Evolutionary conservation across 2,888 invertebrate genomes (phyloP), one percentile per base, ranked within the genome.

Genomic region (Papilio elwesi): DNA sequence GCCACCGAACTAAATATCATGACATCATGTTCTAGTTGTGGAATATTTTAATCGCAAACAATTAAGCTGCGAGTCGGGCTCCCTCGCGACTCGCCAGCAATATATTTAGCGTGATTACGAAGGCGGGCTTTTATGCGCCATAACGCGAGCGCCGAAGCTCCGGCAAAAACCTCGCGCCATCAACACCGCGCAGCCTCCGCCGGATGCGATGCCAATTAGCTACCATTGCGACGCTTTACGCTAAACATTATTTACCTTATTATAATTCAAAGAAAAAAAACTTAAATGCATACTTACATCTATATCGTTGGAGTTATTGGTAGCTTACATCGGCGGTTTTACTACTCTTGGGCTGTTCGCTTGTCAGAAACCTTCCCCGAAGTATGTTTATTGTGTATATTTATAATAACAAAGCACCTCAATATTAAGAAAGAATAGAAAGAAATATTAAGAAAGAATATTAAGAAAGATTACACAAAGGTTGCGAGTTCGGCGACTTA

Each of bases 161-260:
- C 70, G 68, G 76, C 76, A 82, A 91, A 92, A 91, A 90, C 85
- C 79, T 81, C 83, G 83, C 87, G 88, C 87, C 88, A 90, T 90
- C 90, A 89, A 89, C 90, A 89, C 88, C 85, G 86, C 78, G 59
- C 59, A 62, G 59, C 43, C 43, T 62, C 43, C 83, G 76, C 82
- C 78, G 83, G 81, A 80, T 80, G 80, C 80, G 78, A 79, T 76
- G 83, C 85, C 87, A 90, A 91, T 91, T 89, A 90, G 88, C 79
- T 87, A 85, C 81, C 82, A 85, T 86, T 82, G 84, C 81, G 84
- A 48, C 73, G 81, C 57, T 75, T 81, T 80, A 85, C 86, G 85
- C 83, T 78, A 71, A 71, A 78, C 13, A 59, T 66, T 71, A 52
- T 48, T 63, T 62, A 68, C 53, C 62, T 71, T 62, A 64, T 64